Conservation (phyloP, 2,113 vertebrate genomes). For the Natator depressus region DNA sequence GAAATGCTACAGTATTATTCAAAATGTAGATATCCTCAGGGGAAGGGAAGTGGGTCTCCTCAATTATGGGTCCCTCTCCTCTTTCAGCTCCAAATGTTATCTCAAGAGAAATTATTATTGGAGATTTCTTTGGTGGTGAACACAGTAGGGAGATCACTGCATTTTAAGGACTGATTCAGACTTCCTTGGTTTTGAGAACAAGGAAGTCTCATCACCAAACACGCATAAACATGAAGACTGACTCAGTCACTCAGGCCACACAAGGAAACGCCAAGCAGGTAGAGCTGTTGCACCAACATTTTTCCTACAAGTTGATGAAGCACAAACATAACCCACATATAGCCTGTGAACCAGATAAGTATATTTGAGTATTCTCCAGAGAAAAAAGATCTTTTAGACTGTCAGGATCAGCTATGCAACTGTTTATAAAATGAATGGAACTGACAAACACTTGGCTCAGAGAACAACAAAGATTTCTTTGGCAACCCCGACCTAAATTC, state of each 20-base stretch:
- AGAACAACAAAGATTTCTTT: not conserved
- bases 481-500: not conserved
- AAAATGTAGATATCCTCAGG: not conserved
- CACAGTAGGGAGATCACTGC: not conserved
- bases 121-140: not conserved
- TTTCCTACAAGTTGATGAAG: not conserved
- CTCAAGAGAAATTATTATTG: not conserved
- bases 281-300: not conserved
- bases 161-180: not conserved
- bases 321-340: not conserved
- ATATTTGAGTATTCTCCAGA: not conserved
- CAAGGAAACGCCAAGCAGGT: not conserved
- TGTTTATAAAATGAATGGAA: not conserved
- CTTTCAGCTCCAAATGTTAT: not conserved
- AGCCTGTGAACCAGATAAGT: not conserved
- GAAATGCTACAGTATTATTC: not conserved
- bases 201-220: not conserved
- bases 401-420: not conserved
- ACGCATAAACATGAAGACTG: not conserved
- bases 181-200: not conserved
- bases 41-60: not conserved
- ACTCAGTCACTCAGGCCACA: not conserved
- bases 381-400: conserved; percentile 21
- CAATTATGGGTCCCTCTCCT: not conserved
- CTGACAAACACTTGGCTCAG: not conserved